Percentiles rank a stretch among this genome's conserved stretches.
Conservation (phyloP, 2,797 vertebrate genomes). For the Macroramphosus scolopax region DNA sequence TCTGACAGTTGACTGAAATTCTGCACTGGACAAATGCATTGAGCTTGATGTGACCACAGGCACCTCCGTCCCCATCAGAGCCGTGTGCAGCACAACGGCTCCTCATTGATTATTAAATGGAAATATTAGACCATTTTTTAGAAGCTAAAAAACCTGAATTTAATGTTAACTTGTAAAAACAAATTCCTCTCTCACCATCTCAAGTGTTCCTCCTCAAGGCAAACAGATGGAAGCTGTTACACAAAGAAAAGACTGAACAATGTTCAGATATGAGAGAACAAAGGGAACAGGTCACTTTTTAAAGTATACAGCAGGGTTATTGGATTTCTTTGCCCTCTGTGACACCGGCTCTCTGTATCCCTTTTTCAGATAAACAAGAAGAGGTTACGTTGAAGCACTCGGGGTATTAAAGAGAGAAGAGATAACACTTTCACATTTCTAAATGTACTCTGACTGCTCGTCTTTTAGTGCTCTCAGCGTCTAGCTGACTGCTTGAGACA, state of each 20-base stretch:
- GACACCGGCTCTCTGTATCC: too few species aligned
- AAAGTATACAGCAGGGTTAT: slow-evolving; percentile 19
- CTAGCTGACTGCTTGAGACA: too few species aligned
- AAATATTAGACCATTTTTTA: too few species aligned
- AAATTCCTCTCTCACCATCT: slow-evolving; percentile 1
- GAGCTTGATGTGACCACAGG: slow-evolving; percentile 3
- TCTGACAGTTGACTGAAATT: slow-evolving; percentile 21
- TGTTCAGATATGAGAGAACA: slow-evolving; percentile 14
- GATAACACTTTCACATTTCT: too few species aligned
- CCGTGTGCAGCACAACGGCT: not conserved
- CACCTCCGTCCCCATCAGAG: slow-evolving; percentile 1
- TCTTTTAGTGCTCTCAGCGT: too few species aligned
- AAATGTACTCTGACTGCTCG: too few species aligned
- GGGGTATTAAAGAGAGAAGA: too few species aligned
- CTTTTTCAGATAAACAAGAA: too few species aligned
- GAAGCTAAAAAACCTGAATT: not conserved
- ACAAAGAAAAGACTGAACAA: slow-evolving; percentile 26
- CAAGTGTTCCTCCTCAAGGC: slow-evolving; percentile 1
- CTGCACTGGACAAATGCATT: slow-evolving; percentile 10
- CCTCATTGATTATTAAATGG: not conserved
- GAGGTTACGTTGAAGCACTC: too few species aligned
- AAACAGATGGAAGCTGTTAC: slow-evolving; percentile 2
- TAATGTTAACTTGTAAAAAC: slow-evolving; percentile 1
- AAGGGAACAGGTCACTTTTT: slow-evolving; percentile 20
- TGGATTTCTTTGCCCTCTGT: slow-evolving; percentile 17